phyloP scores from a whole-genome alignment of 2,797 vertebrate genomes.

The Lepidocolaptes lacrymiger region DNA sequence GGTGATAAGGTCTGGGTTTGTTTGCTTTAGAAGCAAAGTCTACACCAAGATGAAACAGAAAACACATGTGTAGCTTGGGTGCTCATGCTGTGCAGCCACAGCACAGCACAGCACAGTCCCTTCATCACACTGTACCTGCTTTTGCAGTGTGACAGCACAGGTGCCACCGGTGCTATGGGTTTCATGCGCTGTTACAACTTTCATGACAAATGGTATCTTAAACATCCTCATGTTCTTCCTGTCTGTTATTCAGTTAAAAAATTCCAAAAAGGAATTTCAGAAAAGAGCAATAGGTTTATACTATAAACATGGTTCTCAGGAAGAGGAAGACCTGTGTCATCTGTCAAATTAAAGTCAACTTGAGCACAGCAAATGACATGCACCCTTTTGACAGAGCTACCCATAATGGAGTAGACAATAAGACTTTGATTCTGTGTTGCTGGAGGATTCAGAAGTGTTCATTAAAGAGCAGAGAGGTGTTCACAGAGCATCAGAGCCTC shows the following conservation, averaged over 20 bases:
- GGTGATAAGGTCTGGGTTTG: not conserved
- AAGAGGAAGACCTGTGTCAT: not conserved
- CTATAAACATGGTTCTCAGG: accelerated
- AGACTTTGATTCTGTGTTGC: not conserved
- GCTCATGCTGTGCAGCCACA: accelerated
- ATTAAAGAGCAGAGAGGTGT: conserved; percentile 31
- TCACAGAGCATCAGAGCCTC: not conserved
- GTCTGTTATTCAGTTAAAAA: not conserved
- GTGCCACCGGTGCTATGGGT: not conserved
- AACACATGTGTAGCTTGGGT: accelerated
- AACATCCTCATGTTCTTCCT: not conserved
- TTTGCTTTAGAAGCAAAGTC: not conserved
- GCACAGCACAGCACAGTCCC: not conserved
- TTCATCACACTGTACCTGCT: not conserved
- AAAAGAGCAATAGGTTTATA: not conserved
- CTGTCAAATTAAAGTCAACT: not conserved
- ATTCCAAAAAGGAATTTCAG: not conserved
- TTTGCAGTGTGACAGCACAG: not conserved
- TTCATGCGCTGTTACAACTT: not conserved
- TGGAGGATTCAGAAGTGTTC: conserved; percentile 30
- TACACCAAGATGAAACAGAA: not conserved
- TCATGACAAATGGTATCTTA: not conserved
- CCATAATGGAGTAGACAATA: not conserved
- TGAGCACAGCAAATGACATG: not conserved
- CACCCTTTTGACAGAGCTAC: not conserved